Conservation (phyloP, 1,140 invertebrate genomes). For the Cyrtorhinus lividipennis region DNA sequence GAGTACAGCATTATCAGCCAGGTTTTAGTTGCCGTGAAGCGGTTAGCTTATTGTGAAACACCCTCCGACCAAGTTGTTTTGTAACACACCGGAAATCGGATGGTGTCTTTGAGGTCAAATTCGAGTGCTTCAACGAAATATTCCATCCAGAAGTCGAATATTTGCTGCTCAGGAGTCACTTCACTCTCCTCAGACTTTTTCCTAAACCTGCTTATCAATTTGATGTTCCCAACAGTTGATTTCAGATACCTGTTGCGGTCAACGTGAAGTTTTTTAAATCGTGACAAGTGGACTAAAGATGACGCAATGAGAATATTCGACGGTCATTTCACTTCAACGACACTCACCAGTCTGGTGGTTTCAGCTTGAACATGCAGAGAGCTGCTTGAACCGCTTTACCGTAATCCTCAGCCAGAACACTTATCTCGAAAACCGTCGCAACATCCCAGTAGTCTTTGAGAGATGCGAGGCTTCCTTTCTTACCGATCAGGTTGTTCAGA, state of each 20-base stretch:
- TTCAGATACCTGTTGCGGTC: constrained; percentile 63
- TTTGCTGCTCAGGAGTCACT: constrained; percentile 60
- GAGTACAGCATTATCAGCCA: too few species aligned
- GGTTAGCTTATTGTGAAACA: too few species aligned
- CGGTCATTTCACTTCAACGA: constrained; percentile 12
- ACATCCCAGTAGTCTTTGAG: constrained; percentile 98
- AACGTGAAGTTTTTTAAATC: too few species aligned
- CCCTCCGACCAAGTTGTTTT: too few species aligned
- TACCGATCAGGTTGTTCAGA: constrained; percentile 93
- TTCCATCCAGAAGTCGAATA: constrained; percentile 97
- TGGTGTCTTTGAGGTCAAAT: constrained; percentile 55
- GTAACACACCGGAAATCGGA: constrained; percentile 75
- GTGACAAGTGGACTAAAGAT: too few species aligned
- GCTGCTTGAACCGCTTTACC: constrained; percentile 93
- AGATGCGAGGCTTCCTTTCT: constrained; percentile 86
- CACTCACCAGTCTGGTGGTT: constrained; percentile 96
- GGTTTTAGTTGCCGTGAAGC: too few species aligned
- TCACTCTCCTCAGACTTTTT: constrained; percentile 58
- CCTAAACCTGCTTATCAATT: constrained; percentile 82
- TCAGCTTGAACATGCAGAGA: constrained; percentile 97
- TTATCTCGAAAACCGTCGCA: constrained; percentile 98
- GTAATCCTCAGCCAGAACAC: constrained; percentile 93
- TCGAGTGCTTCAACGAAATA: constrained; percentile 92
- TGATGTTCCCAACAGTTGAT: constrained; percentile 95
- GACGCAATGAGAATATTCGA: too few species aligned